These are phyloP conservation scores for Cynopterus brachyotis DNA, from an alignment of 2,113 vertebrate genomes.

Conservation along the genomic window DNA sequence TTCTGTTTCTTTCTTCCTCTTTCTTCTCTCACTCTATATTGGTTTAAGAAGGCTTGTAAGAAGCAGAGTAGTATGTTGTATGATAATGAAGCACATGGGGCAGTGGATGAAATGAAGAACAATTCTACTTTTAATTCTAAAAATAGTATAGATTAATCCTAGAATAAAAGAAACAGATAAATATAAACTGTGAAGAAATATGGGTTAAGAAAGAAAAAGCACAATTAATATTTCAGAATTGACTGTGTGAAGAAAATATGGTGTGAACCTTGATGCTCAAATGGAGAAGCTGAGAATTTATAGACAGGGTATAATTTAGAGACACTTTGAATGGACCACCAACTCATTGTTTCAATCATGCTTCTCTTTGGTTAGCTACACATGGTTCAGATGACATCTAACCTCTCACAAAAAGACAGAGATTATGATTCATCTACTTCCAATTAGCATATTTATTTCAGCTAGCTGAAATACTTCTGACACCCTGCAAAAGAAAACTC, in stretches of 20 bases:
- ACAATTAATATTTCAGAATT: neutral
- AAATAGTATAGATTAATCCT: neutral
- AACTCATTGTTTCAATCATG: conserved; percentile 55
- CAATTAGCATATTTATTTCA: conserved; percentile 75
- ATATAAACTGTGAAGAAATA: neutral
- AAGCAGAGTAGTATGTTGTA: neutral
- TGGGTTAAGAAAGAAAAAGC: neutral
- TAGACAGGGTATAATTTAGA: neutral
- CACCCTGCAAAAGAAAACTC: conserved; percentile 69
- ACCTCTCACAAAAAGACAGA: conserved; percentile 47
- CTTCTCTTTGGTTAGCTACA: conserved; percentile 40
- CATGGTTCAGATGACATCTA: conserved; percentile 49
- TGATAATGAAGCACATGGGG: neutral
- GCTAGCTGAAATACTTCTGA: conserved; percentile 69
- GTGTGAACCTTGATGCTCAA: neutral
- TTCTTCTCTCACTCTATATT: neutral
- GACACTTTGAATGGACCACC: neutral
- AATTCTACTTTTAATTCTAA: neutral
- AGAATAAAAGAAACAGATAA: neutral
- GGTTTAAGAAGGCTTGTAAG: neutral
- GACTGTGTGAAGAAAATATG: neutral
- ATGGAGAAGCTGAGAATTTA: neutral
- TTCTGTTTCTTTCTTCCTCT: neutral
- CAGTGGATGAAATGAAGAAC: neutral
- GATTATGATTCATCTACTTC: conserved; percentile 64